phyloP scores from a whole-genome alignment of 2,113 vertebrate genomes.

The Pagrus major region DNA sequence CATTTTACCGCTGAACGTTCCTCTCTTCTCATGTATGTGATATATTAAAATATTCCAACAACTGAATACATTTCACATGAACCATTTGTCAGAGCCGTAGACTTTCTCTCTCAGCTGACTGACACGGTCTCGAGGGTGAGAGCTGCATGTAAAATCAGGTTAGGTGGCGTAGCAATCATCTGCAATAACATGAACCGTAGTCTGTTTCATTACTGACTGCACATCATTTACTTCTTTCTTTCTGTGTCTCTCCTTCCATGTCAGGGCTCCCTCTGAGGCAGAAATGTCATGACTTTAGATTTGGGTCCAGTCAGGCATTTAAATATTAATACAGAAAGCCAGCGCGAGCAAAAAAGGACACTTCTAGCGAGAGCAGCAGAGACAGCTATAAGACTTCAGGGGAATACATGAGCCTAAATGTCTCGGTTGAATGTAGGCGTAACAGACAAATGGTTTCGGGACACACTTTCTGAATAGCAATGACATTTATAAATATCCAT shows the following conservation, averaged over 20 bases:
- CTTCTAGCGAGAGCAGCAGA: neutral
- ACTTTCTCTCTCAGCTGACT: neutral
- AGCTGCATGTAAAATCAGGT: conserved; percentile 9
- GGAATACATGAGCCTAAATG: neutral
- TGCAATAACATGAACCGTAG: conserved; percentile 3
- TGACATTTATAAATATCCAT: neutral
- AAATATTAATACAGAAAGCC: conserved; percentile 15
- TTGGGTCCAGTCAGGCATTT: neutral
- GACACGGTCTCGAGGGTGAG: neutral
- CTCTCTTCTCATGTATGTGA: neutral
- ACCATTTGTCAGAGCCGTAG: neutral
- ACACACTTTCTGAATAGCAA: neutral
- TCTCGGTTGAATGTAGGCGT: neutral
- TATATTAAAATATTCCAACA: neutral
- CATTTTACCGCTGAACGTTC: neutral
- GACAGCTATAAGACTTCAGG: neutral
- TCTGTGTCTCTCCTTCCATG: neutral
- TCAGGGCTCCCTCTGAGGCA: neutral
- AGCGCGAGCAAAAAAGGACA: neutral
- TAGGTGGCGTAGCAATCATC: conserved; percentile 1
- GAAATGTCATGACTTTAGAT: neutral
- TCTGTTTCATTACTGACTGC: conserved; percentile 13
- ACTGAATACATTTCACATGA: conserved; percentile 15
- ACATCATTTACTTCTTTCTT: neutral
- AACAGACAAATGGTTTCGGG: neutral